Conservation (phyloP, 2,113 vertebrate genomes). For the Alces alces region DNA sequence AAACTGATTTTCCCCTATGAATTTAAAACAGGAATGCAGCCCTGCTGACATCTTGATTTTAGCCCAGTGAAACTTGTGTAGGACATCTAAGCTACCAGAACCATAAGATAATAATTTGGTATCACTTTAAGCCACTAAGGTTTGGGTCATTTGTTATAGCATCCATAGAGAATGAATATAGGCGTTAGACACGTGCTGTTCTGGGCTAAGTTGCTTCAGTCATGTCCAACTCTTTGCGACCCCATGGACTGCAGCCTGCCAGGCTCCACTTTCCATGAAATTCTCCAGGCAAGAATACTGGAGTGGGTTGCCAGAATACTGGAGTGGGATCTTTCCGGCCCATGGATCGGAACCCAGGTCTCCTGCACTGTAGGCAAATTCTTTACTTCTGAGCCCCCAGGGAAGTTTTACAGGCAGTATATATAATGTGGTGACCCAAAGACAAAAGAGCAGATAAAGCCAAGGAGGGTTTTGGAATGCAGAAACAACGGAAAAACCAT, state of each 20-base stretch:
- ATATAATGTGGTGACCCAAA: not conserved
- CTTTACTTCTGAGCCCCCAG: not conserved
- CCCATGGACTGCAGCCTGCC: fast-evolving
- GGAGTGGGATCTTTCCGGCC: not conserved
- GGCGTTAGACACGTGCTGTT: not conserved
- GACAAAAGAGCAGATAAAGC: not conserved
- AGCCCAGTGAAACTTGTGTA: not conserved
- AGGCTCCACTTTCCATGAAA: not conserved
- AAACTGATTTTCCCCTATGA: not conserved
- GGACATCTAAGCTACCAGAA: not conserved
- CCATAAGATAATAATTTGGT: not conserved
- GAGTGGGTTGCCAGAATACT: not conserved
- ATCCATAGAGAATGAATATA: not conserved
- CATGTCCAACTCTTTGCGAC: not conserved
- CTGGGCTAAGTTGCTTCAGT: not conserved
- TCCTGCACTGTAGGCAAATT: not conserved
- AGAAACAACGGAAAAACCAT: not conserved
- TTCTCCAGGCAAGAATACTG: not conserved
- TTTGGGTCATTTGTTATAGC: not conserved
- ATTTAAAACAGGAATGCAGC: not conserved
- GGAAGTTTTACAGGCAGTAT: not conserved
- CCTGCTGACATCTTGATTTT: not conserved
- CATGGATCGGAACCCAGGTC: not conserved
- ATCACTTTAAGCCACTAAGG: not conserved
- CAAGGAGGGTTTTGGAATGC: not conserved